Conservation (phyloP, 2,797 vertebrate species). For the Anguilla pacifica region DNA sequence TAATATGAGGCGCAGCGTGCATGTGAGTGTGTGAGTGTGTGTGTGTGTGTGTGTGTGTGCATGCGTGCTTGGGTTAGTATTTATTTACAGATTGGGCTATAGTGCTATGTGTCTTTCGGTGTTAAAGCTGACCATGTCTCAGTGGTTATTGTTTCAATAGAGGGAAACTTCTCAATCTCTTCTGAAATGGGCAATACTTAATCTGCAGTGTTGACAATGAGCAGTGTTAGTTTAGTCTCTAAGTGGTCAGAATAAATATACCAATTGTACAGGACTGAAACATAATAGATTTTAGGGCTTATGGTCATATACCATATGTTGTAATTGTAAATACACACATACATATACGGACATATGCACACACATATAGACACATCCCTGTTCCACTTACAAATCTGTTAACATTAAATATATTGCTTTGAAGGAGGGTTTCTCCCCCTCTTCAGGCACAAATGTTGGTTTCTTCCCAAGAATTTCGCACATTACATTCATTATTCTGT, state of each 20-base stretch:
- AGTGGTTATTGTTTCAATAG: background rate
- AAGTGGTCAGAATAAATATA: constrained; percentile 7
- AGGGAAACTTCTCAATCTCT: background rate
- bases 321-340: constrained; percentile 13
- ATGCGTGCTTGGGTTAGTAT: constrained; percentile 13
- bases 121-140: background rate
- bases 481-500: background rate
- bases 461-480: background rate
- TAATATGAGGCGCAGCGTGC: constrained; percentile 58
- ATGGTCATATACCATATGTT: background rate
- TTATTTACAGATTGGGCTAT: constrained; percentile 14
- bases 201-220: background rate
- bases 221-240: constrained; percentile 5
- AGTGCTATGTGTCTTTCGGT: constrained; percentile 13
- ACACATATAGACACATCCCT: background rate
- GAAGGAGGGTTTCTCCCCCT: background rate
- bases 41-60: background rate
- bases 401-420: background rate
- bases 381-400: background rate
- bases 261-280: constrained; percentile 15
- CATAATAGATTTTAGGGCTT: background rate
- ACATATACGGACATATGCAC: background rate
- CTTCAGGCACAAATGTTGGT: background rate
- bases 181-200: constrained; percentile 1
- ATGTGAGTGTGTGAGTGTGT: background rate